Evolutionary conservation across 2,888 invertebrate genomes (phyloP), one percentile per base, ranked within the genome.

Genomic region (Eupithecia exiguata): DNA sequence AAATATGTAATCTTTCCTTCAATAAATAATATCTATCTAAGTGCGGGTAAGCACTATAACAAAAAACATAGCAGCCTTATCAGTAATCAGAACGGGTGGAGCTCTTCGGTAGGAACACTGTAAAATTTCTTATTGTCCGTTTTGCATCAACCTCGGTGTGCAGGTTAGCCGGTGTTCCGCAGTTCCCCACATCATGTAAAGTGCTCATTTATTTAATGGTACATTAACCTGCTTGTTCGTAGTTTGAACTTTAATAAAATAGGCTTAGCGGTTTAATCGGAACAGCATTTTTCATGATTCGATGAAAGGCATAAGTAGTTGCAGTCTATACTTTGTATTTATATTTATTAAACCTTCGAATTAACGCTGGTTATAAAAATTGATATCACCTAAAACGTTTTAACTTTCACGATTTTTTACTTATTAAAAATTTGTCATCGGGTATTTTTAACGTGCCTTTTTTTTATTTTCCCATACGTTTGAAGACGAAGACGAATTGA

Each of bases 121-220:
- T 25, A 25, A 58, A 25, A 25, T 14, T 58, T 38, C 9, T 63
- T 63, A 63, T 10, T 36, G n/a, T 18, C 63, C 63, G 5, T 53
- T 40, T 21, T 66, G 66, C 58, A 69, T 68, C 49, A 63, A n/a
- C 36, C 71, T 61, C 69, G 4, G 65, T 58, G 35, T 69, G 69
- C 63, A 68, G 40, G 40, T 68, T 70, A 67, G 69, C 62, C 68
- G 70, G 46, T 71, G 69, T 36, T 46, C 65, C 72, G 69, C 69
- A 75, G 40, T 75, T 69, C 35, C 62, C 62, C 71, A 70, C 70
- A 75, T 75, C 75, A 75, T 68, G 70, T 70, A 68, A 75, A 75
- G 75, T 72, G 75, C 72, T 75, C 75, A 75, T 75, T 75, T 72
- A 72, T 72, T 70, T 72, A 72, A 72, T 72, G 75, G 58, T 43